Evolutionary conservation across 2,888 invertebrate genomes (phyloP).

Genomic region (Lycia hirtaria): DNA sequence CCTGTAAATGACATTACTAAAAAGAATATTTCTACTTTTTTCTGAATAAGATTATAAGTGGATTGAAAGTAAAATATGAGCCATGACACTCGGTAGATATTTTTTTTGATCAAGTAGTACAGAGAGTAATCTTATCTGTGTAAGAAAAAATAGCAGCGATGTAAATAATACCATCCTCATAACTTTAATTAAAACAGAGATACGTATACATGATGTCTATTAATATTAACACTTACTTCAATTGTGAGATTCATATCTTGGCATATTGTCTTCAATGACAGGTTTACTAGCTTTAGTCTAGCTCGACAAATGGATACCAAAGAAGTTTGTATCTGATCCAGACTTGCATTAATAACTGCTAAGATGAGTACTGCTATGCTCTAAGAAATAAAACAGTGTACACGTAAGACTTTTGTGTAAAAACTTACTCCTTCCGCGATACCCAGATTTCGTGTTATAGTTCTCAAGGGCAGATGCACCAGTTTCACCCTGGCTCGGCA

Average conservation of each 20-base stretch:
- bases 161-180: too few species aligned
- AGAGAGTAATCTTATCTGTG: too few species aligned
- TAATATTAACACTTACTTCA: slow-evolving; percentile 36
- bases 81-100: too few species aligned
- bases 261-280: slow-evolving; percentile 58
- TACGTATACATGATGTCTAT: not conserved
- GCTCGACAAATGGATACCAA: slow-evolving; percentile 63
- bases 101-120: too few species aligned
- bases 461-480: slow-evolving; percentile 60
- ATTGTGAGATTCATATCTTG: slow-evolving; percentile 34
- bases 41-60: too few species aligned
- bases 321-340: slow-evolving; percentile 66
- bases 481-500: slow-evolving; percentile 69
- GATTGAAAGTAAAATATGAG: too few species aligned
- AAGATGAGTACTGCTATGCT: slow-evolving; percentile 57
- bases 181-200: too few species aligned
- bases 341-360: slow-evolving; percentile 66
- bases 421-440: not conserved
- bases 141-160: too few species aligned
- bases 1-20: too few species aligned
- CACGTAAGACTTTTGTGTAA: not conserved
- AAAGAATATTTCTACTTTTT: too few species aligned
- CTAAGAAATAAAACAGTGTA: slow-evolving; percentile 38
- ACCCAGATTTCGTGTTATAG: slow-evolving; percentile 44
- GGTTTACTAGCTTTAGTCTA: slow-evolving; percentile 65